Evolutionary conservation across 1,140 invertebrate species (phyloP), one percentile per base, ranked within the genome.

Genomic region (Cotesia vestalis): DNA sequence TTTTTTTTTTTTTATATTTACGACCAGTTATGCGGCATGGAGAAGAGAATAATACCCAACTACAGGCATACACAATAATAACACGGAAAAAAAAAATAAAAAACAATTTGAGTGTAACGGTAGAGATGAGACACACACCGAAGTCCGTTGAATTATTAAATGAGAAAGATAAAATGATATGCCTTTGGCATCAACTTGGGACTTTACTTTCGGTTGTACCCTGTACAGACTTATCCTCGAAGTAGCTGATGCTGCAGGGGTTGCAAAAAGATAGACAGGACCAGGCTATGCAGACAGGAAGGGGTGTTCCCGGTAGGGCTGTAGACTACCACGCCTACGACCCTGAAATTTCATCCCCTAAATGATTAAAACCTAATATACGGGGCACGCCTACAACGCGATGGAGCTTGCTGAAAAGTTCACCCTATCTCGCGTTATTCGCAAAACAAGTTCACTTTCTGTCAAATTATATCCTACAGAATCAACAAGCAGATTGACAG

Each of bases 341-440:
- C 76, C 79, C 82, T 80, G 83, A 84, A 85, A 85, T 83, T 84
- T 85, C 83, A 84, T 84, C 79, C 79, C 79, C 78, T 84, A 83
- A 86, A 85, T 85, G 84, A 86, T 86, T 86, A 86, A 86, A 86
- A 85, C 81, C 82, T 85, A 86, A 86, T 86, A 85, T 81, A 82
- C 40, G 77, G 73, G 82, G 84, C 83, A 86, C 85, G 84, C 85
- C 85, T 84, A 83, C 79, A 75, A 63, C 63, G 74, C 76, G 77
- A 73, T 77, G 76, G 60, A 68, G 75, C 51, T 73, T 20, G 20
- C 60, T 71, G 70, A 62, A 69, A 46, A 73, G 36, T 61, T 59
- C 66, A 46, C 57, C 60, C 59, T 70, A 17, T 61, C 69, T 20
- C 27, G 59, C 62, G 40, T 46, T 46, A 46, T 46, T 46, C 40